These are phyloP conservation scores for Diarsia mendica DNA, from an alignment of 2,888 invertebrate species.

Conservation along the genomic window DNA sequence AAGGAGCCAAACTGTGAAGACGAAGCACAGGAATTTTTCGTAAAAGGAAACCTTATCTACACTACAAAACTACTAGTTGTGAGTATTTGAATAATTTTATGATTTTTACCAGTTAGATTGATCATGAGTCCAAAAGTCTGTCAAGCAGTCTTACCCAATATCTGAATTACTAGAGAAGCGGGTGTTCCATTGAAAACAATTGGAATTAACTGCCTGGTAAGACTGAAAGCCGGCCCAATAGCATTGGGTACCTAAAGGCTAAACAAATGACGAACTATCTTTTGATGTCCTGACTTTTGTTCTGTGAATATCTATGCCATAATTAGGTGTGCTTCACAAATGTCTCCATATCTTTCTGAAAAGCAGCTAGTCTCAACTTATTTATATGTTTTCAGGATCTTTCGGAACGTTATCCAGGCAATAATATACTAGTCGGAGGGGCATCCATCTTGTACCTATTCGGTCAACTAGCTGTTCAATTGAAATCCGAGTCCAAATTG, in stretches of 20 bases:
- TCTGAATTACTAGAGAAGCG: not conserved
- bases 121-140: not conserved
- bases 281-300: not conserved
- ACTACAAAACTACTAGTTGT: conserved; percentile 42
- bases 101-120: not conserved
- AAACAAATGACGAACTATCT: not conserved
- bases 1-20: conserved; percentile 23
- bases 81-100: conserved; percentile 12
- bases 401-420: conserved; percentile 20
- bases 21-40: conserved; percentile 20
- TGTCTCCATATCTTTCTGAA: too few species aligned
- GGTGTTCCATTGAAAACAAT: not conserved
- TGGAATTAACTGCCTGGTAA: not conserved
- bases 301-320: not conserved
- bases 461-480: conserved; percentile 19
- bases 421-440: conserved; percentile 47
- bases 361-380: not conserved
- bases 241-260: not conserved
- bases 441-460: conserved; percentile 41
- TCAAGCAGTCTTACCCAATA: not conserved
- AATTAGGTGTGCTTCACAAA: too few species aligned
- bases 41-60: conserved; percentile 22
- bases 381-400: conserved; percentile 42
- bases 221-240: not conserved
- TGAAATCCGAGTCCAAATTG: conserved; percentile 5